Evolutionary conservation across 2,797 vertebrate genomes (phyloP).

Genomic region (Notolabrus celidotus): DNA sequence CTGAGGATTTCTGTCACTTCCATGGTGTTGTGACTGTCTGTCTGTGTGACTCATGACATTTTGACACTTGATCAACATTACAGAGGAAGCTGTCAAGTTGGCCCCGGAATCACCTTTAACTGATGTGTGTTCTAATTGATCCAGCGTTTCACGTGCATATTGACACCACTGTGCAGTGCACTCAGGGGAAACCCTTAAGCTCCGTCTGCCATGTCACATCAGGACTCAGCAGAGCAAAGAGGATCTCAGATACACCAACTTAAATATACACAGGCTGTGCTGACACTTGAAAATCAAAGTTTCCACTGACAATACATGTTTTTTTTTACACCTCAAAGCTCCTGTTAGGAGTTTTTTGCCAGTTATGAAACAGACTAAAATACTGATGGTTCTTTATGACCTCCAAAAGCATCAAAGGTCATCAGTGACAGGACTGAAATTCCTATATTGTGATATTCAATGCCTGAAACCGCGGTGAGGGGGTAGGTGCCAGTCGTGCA

Average conservation of each 20-base stretch:
- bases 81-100: slow-evolving; percentile 47
- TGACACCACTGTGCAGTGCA: slow-evolving; percentile 25
- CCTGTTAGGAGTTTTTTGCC: too few species aligned
- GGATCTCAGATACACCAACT: slow-evolving; percentile 29
- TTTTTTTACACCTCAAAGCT: slow-evolving; percentile 15
- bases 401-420: too few species aligned
- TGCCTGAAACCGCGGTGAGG: too few species aligned
- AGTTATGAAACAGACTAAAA: too few species aligned
- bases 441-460: too few species aligned
- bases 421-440: too few species aligned
- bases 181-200: slow-evolving; percentile 53
- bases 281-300: slow-evolving; percentile 27
- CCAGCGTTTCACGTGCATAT: slow-evolving; percentile 27
- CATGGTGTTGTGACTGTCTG: slow-evolving; percentile 12
- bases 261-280: slow-evolving; percentile 18
- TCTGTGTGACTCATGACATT: slow-evolving; percentile 26
- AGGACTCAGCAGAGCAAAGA: slow-evolving; percentile 32
- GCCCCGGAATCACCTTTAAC: slow-evolving; percentile 55
- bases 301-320: slow-evolving; percentile 21
- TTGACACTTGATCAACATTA: slow-evolving; percentile 61
- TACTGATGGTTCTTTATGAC: too few species aligned
- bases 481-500: too few species aligned
- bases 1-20: slow-evolving; percentile 44
- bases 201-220: slow-evolving; percentile 55
- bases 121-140: slow-evolving; percentile 58